Conservation (phyloP, 2,888 invertebrate genomes). For the Orchestes rusci region DNA sequence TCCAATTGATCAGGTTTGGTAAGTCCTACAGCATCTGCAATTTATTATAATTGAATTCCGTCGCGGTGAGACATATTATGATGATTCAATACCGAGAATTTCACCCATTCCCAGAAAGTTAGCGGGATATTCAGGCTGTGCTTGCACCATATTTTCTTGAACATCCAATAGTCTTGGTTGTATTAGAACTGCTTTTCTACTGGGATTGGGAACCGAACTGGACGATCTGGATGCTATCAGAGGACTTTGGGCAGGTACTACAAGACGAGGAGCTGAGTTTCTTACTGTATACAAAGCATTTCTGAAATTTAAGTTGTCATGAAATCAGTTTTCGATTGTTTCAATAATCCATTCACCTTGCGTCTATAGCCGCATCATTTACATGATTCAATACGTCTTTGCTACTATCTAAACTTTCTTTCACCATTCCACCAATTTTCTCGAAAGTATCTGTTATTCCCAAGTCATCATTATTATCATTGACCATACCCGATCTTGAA, state of each 20-base stretch:
- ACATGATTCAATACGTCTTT: constrained; percentile 38
- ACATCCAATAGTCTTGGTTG: constrained; percentile 30
- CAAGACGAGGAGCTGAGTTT: constrained; percentile 32
- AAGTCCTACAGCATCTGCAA: constrained; percentile 38
- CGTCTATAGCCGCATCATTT: constrained; percentile 37
- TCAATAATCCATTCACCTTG: constrained; percentile 30
- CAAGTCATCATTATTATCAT: constrained; percentile 11
- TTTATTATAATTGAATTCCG: no score
- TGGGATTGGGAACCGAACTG: constrained; percentile 2
- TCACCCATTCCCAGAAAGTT: constrained; percentile 36
- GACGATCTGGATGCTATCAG: neutral
- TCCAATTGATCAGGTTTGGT: constrained; percentile 34
- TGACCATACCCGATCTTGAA: constrained; percentile 6
- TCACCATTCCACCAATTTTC: constrained; percentile 30
- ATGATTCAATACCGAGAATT: constrained; percentile 28
- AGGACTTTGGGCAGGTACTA: constrained; percentile 28
- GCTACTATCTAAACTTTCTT: constrained; percentile 38
- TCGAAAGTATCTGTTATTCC: constrained; percentile 31
- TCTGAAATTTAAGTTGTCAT: constrained; percentile 13
- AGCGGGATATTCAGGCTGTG: constrained; percentile 13
- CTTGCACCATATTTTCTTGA: constrained; percentile 14
- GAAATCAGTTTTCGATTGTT: neutral
- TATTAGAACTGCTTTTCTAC: constrained; percentile 26
- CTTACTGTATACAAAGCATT: constrained; percentile 26
- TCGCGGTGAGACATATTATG: no score